phyloP scores from a whole-genome alignment of 2,797 vertebrate genomes.

The Aplochiton taeniatus region DNA sequence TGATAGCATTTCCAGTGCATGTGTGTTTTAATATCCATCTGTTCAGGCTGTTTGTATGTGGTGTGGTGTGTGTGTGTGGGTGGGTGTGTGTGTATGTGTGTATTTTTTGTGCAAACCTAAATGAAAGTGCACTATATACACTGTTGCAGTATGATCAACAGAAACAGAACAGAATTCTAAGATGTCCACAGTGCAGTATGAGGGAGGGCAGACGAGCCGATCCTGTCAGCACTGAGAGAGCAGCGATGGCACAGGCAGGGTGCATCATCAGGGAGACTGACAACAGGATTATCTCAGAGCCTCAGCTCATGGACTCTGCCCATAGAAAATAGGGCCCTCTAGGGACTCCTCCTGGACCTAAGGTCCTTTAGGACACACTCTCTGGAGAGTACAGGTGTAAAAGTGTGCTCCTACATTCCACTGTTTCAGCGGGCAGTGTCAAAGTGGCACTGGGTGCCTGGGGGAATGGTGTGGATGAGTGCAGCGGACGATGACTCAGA shows the following conservation, averaged over 20 bases:
- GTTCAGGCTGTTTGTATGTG: background rate
- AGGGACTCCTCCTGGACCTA: slow-evolving; percentile 41
- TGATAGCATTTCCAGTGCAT: background rate
- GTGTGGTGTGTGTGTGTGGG: background rate
- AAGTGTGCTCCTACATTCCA: slow-evolving; percentile 29
- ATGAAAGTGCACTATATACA: too few species aligned
- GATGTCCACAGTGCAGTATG: slow-evolving; percentile 38
- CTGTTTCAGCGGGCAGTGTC: slow-evolving; percentile 27
- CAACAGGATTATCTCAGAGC: slow-evolving; percentile 73
- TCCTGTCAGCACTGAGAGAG: slow-evolving; percentile 57
- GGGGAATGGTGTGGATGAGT: too few species aligned
- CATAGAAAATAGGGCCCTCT: slow-evolving; percentile 50
- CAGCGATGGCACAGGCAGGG: slow-evolving; percentile 33
- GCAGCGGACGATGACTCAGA: too few species aligned
- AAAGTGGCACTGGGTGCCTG: background rate
- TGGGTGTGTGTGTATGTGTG: background rate
- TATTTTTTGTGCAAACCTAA: background rate
- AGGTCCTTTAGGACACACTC: slow-evolving; percentile 38
- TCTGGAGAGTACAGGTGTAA: slow-evolving; percentile 38
- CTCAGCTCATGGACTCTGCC: slow-evolving; percentile 57
- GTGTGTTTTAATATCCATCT: background rate
- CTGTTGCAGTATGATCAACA: too few species aligned
- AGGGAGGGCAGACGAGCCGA: slow-evolving; percentile 36
- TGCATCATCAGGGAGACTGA: slow-evolving; percentile 60
- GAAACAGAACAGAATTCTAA: background rate